Evolutionary conservation across 2,888 invertebrate genomes (phyloP).

Genomic region (Cephus nigrinus): DNA sequence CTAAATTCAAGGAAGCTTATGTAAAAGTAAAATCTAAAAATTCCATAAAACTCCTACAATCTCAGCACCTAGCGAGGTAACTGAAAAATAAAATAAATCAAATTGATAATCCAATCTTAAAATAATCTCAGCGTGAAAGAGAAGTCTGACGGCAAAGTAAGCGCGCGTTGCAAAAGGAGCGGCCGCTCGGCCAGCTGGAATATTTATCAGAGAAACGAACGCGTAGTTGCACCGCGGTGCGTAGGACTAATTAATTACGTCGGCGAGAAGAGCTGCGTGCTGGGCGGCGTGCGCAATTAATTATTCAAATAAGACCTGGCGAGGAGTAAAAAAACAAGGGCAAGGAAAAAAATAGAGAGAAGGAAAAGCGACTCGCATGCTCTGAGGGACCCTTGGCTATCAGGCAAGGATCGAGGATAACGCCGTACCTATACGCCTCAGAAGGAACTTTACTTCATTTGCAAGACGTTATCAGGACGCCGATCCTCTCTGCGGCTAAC

Average conservation of each 20-base stretch:
- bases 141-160: neutral
- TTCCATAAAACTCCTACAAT: neutral
- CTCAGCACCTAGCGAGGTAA: neutral
- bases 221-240: neutral
- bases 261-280: slow-evolving; percentile 10
- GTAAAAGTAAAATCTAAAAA: neutral
- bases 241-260: slow-evolving; percentile 23
- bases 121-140: neutral
- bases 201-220: neutral
- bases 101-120: neutral
- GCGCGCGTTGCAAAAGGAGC: neutral
- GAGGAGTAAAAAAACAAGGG: slow-evolving; percentile 1
- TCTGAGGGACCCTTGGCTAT: neutral
- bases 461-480: neutral
- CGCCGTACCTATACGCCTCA: neutral
- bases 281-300: slow-evolving; percentile 31
- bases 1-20: neutral
- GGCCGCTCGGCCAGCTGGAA: neutral
- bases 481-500: neutral
- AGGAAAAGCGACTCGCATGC: neutral
- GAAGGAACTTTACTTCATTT: neutral
- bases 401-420: neutral
- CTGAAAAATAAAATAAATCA: neutral
- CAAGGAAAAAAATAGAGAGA: neutral
- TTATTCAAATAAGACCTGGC: slow-evolving; percentile 33